These are phyloP conservation scores for Hyposmocoma kahamanoa DNA, from an alignment of 1,140 invertebrate species.

Conservation along the genomic window DNA sequence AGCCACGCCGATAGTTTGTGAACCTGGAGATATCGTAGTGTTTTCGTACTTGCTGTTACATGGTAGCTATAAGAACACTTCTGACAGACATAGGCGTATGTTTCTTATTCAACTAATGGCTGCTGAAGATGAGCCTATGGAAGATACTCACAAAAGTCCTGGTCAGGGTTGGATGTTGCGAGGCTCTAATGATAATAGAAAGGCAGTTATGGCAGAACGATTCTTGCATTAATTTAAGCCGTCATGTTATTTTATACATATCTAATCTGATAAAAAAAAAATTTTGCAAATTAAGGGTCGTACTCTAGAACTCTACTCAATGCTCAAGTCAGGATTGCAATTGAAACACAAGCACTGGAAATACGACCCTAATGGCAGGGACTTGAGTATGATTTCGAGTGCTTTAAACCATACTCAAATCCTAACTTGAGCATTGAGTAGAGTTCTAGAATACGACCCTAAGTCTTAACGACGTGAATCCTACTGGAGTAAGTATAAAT, in stretches of 20 bases:
- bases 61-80: slow-evolving; percentile 74
- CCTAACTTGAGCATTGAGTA: no score
- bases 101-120: slow-evolving; percentile 72
- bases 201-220: not conserved
- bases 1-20: slow-evolving; percentile 67
- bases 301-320: no score
- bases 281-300: no score
- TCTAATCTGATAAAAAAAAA: not conserved
- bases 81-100: slow-evolving; percentile 67
- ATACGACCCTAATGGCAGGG: no score
- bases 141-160: slow-evolving; percentile 46
- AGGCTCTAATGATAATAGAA: not conserved
- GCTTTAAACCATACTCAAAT: no score
- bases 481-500: no score
- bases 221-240: not conserved
- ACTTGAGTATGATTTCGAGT: no score
- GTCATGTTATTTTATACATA: not conserved
- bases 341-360: no score
- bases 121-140: slow-evolving; percentile 71
- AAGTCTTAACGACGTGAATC: no score
- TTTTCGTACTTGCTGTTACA: slow-evolving; percentile 77
- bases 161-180: not conserved
- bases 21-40: slow-evolving; percentile 71
- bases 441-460: no score
- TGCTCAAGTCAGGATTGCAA: no score